A percentile compares a stretch with the other conserved stretches of the same genome.
Conservation (phyloP, 2,888 invertebrate species). For the Drosophila neotestacea region DNA sequence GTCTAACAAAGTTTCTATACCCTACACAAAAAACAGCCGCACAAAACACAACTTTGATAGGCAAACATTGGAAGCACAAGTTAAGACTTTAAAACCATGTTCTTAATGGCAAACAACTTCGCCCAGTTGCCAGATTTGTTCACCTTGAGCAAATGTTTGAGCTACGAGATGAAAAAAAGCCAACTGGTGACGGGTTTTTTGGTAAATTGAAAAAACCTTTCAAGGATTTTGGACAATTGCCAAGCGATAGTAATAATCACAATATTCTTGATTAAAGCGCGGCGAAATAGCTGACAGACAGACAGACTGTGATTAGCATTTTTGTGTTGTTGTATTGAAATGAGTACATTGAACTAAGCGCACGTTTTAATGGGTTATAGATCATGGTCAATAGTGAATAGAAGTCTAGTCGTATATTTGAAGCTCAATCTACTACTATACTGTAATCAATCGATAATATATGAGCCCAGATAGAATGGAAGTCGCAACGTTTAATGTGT, state of each 20-base stretch:
- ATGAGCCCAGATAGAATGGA: constrained; percentile 11
- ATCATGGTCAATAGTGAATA: constrained; percentile 31
- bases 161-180: constrained; percentile 10
- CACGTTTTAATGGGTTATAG: constrained; percentile 31
- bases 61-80: constrained; percentile 15
- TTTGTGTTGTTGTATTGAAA: not conserved
- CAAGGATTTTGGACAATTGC: constrained; percentile 50
- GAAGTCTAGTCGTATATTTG: not conserved
- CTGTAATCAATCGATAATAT: constrained; percentile 29
- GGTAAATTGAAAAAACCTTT: constrained; percentile 28
- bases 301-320: constrained; percentile 40
- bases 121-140: constrained; percentile 31
- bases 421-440: not conserved
- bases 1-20: not conserved
- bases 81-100: constrained; percentile 7
- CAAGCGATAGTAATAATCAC: constrained; percentile 32
- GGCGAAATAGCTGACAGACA: not conserved
- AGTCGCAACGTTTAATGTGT: constrained; percentile 25
- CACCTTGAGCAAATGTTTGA: constrained; percentile 48
- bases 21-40: not conserved
- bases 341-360: constrained; percentile 44
- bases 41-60: not conserved
- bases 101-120: constrained; percentile 28
- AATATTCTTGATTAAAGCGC: constrained; percentile 43
- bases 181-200: constrained; percentile 40